Evolutionary conservation across 1,140 invertebrate species (phyloP).

Genomic region (Drosophila gunungcola): DNA sequence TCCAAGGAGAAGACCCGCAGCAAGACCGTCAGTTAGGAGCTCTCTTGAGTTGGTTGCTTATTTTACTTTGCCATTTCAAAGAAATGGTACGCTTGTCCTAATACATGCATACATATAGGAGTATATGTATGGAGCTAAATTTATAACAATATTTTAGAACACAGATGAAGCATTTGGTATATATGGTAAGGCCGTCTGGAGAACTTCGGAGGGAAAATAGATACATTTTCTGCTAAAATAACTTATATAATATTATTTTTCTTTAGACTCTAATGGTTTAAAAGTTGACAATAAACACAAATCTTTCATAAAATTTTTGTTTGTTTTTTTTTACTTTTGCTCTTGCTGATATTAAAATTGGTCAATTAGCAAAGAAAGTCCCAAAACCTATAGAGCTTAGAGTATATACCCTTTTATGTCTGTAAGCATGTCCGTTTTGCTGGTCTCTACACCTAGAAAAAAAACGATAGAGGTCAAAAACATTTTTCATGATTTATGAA

Average conservation of each 20-base stretch:
- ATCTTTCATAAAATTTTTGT: background rate
- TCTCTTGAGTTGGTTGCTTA: background rate
- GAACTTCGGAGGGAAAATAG: background rate
- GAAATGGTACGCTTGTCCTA: background rate
- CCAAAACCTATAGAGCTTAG: too few species aligned
- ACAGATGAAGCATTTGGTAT: constrained; percentile 6
- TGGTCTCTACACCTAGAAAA: too few species aligned
- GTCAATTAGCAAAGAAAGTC: too few species aligned
- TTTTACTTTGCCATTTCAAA: background rate
- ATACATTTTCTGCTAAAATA: too few species aligned
- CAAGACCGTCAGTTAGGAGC: constrained; percentile 55
- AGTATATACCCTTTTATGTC: too few species aligned
- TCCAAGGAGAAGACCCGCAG: constrained; percentile 71
- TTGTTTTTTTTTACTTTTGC: too few species aligned
- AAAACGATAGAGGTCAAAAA: too few species aligned
- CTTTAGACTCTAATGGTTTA: too few species aligned
- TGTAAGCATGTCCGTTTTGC: too few species aligned
- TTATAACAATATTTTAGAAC: constrained; percentile 17
- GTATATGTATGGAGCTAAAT: constrained; percentile 11
- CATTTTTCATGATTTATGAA: too few species aligned
- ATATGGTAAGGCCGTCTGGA: background rate
- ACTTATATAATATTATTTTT: too few species aligned
- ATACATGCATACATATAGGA: background rate
- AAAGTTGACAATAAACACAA: background rate
- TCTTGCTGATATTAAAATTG: too few species aligned